Evolutionary conservation across 1,140 invertebrate genomes (phyloP), one percentile per base, ranked within the genome.

Genomic region (Vanessa atalanta): DNA sequence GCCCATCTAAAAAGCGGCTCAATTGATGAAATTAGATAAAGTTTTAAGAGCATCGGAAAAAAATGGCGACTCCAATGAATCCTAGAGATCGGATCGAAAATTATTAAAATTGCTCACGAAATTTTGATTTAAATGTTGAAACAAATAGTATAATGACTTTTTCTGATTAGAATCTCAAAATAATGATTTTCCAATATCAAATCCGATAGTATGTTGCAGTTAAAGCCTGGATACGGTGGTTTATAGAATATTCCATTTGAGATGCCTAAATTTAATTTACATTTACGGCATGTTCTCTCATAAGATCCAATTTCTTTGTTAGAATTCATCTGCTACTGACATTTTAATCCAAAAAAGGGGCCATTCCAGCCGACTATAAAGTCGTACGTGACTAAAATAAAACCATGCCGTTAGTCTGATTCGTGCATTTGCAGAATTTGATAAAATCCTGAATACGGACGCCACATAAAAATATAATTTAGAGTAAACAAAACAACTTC

Each of bases 311-410:
- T 73, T 77, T 81, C 76, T 77, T 81, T 78, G 72, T 81, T 76
- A 70, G 77, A 83, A 87, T 83, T 88, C 79, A 81, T 88, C 86
- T 89, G 87, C 72, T 74, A 82, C 79, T 84, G 86, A 88, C 86
- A 70, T 87, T 88, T 89, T 89, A 89, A 89, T 87, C 81, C 79
- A 79, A 85, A 86, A 57, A 80, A 79, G 79, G 82, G 82, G 71
- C 77, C 74, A 79, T 78, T 77, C 77, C 80, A 75, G 77, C 72
- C 78, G 82, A 81, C 84, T 86, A 85, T 85, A 84, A 86, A 87
- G 77, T 79, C 70, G 73, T 79, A 88, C 86, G 87, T 89, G 87
- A 87, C 74, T 70, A 66, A 84, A 89, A 89, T 88, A 81, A 84
- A 82, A 82, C 80, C 80, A 79, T 73, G 13, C 70, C 23, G 16